Evolutionary conservation across 2,113 vertebrate species (phyloP).

Genomic region (Urocitellus parryii): DNA sequence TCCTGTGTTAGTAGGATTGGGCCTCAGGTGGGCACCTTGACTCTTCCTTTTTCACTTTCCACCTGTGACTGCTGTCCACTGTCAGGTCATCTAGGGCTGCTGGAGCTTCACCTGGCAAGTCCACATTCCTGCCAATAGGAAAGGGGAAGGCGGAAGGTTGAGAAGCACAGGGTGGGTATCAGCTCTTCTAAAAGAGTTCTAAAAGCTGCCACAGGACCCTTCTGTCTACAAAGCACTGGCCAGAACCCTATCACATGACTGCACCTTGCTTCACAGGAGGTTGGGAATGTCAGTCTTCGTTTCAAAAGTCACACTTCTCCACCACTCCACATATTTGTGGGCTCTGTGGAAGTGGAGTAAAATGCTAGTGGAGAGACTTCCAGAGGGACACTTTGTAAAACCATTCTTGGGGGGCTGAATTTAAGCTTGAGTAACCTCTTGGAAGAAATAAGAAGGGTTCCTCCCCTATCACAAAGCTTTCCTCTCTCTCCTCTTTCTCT

Average conservation of each 20-base stretch:
- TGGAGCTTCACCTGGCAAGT: not conserved
- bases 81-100: not conserved
- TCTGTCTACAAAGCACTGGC: not conserved
- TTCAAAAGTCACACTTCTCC: not conserved
- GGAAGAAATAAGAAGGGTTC: not conserved
- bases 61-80: not conserved
- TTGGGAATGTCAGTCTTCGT: not conserved
- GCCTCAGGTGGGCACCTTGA: rapidly evolving
- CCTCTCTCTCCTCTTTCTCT: not conserved
- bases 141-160: not conserved
- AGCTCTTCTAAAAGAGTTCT: not conserved
- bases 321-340: not conserved
- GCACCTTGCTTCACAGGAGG: not conserved
- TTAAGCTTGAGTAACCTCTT: not conserved
- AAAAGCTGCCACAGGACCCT: too few species aligned
- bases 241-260: not conserved
- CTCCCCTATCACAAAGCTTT: not conserved
- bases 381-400: not conserved
- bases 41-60: not conserved
- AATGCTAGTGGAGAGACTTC: not conserved
- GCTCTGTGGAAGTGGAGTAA: not conserved
- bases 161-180: not conserved
- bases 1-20: not conserved
- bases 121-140: not conserved
- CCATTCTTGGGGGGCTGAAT: not conserved